A percentile compares a stretch with the other conserved stretches of the same genome.
phyloP scores from a whole-genome alignment of 2,113 vertebrate genomes.

The Petromus typicus region DNA sequence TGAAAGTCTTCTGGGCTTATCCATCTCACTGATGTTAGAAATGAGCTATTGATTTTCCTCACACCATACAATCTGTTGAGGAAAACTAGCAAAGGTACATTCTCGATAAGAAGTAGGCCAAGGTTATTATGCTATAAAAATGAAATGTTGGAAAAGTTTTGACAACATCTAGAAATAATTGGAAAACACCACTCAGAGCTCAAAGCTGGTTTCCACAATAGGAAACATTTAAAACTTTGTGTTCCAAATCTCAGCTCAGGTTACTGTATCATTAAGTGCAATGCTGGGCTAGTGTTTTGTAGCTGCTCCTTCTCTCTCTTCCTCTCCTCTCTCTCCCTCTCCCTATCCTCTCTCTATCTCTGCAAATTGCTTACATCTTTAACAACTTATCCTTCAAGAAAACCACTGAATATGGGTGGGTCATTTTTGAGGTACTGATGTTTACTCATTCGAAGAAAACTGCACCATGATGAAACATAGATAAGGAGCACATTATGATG shows the following conservation, averaged over 20 bases:
- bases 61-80: constrained; percentile 81
- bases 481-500: not conserved
- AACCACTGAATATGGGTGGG: not conserved
- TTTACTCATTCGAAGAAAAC: constrained; percentile 16
- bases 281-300: not conserved
- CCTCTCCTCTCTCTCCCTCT: not conserved
- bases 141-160: constrained; percentile 78
- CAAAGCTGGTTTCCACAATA: constrained; percentile 52
- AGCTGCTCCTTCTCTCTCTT: not conserved
- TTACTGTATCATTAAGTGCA: not conserved
- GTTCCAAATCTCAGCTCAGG: constrained; percentile 15
- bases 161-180: constrained; percentile 67
- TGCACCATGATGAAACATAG: not conserved
- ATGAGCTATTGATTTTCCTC: constrained; percentile 90
- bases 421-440: not conserved
- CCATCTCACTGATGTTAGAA: constrained; percentile 88
- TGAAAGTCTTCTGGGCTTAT: constrained; percentile 82
- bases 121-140: constrained; percentile 72
- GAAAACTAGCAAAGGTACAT: constrained; percentile 82
- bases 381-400: not conserved
- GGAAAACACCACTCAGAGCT: constrained; percentile 65
- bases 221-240: constrained; percentile 36
- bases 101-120: constrained; percentile 54
- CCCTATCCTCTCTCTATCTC: not conserved
- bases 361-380: constrained; percentile 2